Base-by-base conservation (phyloP, 2,113 vertebrate species). In the Cryptomyrus ogoouensis region DNA sequence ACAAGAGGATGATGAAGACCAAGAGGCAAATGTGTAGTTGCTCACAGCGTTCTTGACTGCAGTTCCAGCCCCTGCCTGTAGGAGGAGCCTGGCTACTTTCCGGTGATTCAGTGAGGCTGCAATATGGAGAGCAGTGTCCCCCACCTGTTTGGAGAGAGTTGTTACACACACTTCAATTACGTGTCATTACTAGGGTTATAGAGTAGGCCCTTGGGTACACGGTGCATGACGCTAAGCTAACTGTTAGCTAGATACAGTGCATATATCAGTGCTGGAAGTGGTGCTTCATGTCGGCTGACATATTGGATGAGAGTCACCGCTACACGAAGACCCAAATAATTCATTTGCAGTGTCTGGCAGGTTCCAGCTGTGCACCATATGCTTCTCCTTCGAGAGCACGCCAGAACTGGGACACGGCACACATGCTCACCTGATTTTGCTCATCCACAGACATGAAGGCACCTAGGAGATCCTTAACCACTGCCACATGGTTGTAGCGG, bases 111-210 rank as follows among this genome's bases (percentile, higher is more conserved):
- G 94, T 83, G 96, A 94, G 87, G 97, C 97, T 89, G 97, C 97
- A 17, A 98, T 92, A 88, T 98, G 98, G 58, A 98, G 97, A 0
- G 97, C 96, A 0, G 98, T 98, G 85, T 98, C 97, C 21, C 98
- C 98, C 58, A 89, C 95, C 98, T 98, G 91, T 10, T 47, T 27
- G 83, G 52, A 80, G 39, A 90, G 10, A 88, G 15, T 74, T n/a
- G 21, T 56, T 31, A 84, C 24, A 85, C 83, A 27, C 44, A 6
- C 46, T n/a, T 27, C 83, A 47, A 12, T 85, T 21, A n/a, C 7
- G 1, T 21, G 80, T 83, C 24, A 83, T 46, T 46, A 83, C 46
- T 46, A 8, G 3, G 24, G 42, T 1, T 84, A 21, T 35, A 89
- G 47, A 35, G 31, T 50, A 21, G 19, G 10, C 31, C 21, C n/a